Conservation (phyloP, 2,113 vertebrate species). For the Oryzias celebensis region DNA sequence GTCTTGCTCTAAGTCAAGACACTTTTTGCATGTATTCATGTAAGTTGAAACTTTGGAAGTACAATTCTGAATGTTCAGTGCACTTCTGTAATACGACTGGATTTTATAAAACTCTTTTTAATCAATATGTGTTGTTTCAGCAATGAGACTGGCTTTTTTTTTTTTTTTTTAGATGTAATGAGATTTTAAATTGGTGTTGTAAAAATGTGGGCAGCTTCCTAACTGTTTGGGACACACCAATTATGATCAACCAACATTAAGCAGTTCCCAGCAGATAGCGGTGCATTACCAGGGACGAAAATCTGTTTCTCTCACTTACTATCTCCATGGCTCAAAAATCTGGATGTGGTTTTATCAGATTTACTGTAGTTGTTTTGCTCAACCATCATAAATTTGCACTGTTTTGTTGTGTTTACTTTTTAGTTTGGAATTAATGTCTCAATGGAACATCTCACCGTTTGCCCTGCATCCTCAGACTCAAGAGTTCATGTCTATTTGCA, state of each 20-base stretch:
- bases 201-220: conserved; percentile 45
- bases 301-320: conserved; percentile 87
- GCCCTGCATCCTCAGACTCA: conserved; percentile 44
- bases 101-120: conserved; percentile 1
- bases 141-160: conserved; percentile 8
- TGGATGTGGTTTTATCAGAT: conserved; percentile 72
- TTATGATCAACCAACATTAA: conserved; percentile 78
- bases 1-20: background rate
- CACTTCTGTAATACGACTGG: no score
- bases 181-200: conserved; percentile 28
- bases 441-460: conserved; percentile 33
- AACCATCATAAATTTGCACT: conserved; percentile 28
- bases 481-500: conserved; percentile 5
- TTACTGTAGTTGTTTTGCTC: conserved; percentile 36
- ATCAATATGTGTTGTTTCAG: conserved; percentile 1
- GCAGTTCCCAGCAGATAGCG: conserved; percentile 83
- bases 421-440: conserved; percentile 28
- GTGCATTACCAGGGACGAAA: conserved; percentile 82
- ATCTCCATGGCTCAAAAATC: conserved; percentile 77
- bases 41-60: no score
- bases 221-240: conserved; percentile 60
- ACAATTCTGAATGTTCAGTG: no score
- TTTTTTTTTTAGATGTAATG: conserved; percentile 19
- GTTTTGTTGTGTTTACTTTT: conserved; percentile 37
- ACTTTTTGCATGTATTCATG: background rate